These are phyloP conservation scores for Rhynchophorus ferrugineus DNA, from an alignment of 1,140 invertebrate genomes.

Conservation along the genomic window DNA sequence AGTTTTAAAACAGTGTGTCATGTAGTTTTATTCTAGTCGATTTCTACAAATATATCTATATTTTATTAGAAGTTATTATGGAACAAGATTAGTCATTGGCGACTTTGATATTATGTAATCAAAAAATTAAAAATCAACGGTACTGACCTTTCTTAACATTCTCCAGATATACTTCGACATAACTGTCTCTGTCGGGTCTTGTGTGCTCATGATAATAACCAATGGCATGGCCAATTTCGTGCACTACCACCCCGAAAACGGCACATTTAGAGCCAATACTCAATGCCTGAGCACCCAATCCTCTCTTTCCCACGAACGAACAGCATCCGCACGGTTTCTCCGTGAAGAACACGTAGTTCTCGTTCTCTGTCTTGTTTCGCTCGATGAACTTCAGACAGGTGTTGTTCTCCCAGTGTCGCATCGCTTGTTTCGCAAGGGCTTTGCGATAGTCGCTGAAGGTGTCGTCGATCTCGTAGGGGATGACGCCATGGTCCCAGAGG, in stretches of 20 bases:
- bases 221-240: constrained; percentile 52
- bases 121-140: no score
- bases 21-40: no score
- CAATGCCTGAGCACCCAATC: constrained; percentile 27
- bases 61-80: no score
- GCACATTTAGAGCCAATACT: constrained; percentile 33
- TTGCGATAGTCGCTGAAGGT: constrained; percentile 12
- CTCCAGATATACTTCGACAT: constrained; percentile 84
- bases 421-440: constrained; percentile 20
- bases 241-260: constrained; percentile 42
- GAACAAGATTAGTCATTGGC: no score
- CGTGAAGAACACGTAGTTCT: constrained; percentile 22
- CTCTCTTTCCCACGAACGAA: constrained; percentile 38
- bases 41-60: no score
- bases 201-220: constrained; percentile 99
- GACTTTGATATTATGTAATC: no score
- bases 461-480: constrained; percentile 23
- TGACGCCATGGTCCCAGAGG: constrained; percentile 17
- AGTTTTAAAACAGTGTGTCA: no score
- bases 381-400: constrained; percentile 23
- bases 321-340: constrained; percentile 32
- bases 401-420: constrained; percentile 24
- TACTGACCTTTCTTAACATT: constrained; percentile 88
- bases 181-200: constrained; percentile 85
- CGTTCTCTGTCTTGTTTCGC: constrained; percentile 14